A percentile compares a stretch with the other conserved stretches of the same genome.
phyloP scores from a whole-genome alignment of 2,797 vertebrate species.

The Eulemur mongoz region DNA sequence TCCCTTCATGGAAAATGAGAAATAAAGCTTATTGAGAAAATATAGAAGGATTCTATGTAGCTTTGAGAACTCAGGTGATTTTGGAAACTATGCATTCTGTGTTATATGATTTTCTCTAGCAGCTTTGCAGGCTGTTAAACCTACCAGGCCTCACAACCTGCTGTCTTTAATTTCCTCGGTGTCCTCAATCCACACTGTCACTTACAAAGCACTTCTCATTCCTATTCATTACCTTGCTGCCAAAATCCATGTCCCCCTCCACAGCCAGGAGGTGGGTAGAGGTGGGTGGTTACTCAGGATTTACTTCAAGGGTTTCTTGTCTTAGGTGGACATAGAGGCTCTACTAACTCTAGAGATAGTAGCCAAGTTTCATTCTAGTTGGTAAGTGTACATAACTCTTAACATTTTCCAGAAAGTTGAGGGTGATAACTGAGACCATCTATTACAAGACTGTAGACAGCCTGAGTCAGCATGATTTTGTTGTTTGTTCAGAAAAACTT shows the following conservation, averaged over 20 bases:
- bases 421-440: background rate
- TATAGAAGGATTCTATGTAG: background rate
- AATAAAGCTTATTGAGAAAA: background rate
- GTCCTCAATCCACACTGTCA: background rate
- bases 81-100: background rate
- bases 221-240: background rate
- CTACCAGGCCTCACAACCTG: background rate
- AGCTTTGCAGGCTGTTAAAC: background rate
- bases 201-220: background rate
- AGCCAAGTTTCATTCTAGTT: background rate
- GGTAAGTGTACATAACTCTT: background rate
- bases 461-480: background rate
- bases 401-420: background rate
- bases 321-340: background rate
- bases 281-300: background rate
- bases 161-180: background rate
- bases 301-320: background rate
- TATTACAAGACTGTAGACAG: background rate
- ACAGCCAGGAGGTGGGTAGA: background rate
- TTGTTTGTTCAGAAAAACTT: background rate
- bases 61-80: background rate
- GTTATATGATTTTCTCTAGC: background rate
- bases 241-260: background rate
- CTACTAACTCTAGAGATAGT: background rate
- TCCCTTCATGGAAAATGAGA: background rate